phyloP scores from a whole-genome alignment of 1,140 invertebrate species.

The Colletes latitarsis region DNA sequence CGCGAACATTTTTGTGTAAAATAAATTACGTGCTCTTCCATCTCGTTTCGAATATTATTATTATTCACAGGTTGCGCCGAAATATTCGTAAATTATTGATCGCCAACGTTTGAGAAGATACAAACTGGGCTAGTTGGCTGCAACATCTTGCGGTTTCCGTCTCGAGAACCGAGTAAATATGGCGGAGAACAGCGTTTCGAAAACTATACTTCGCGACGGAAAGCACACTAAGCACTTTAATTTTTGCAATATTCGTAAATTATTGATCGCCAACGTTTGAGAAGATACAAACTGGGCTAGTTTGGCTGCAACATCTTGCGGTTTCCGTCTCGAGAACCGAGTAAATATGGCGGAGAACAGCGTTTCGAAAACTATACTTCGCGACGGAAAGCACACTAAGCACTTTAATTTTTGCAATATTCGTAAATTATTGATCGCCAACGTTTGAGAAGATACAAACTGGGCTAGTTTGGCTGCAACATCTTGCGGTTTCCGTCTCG shows the following conservation, averaged over 20 bases:
- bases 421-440: conserved; percentile 20
- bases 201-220: neutral
- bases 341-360: neutral
- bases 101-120: neutral
- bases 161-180: neutral
- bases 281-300: neutral
- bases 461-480: neutral
- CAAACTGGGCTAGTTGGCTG: neutral
- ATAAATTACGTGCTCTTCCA: neutral
- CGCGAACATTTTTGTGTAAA: neutral
- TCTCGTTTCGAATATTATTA: neutral
- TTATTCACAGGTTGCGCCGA: neutral
- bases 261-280: conserved; percentile 6
- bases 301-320: neutral
- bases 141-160: conserved; percentile 14
- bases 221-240: no score
- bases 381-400: no score
- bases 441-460: neutral
- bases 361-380: neutral
- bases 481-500: conserved; percentile 9
- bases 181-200: neutral
- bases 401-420: no score
- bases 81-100: conserved; percentile 22
- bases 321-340: neutral
- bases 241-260: conserved; percentile 4